A percentile compares a stretch with the other conserved stretches of the same genome.
Conservation (phyloP, 2,113 vertebrate species). For the Brachypodius melanocephalos region DNA sequence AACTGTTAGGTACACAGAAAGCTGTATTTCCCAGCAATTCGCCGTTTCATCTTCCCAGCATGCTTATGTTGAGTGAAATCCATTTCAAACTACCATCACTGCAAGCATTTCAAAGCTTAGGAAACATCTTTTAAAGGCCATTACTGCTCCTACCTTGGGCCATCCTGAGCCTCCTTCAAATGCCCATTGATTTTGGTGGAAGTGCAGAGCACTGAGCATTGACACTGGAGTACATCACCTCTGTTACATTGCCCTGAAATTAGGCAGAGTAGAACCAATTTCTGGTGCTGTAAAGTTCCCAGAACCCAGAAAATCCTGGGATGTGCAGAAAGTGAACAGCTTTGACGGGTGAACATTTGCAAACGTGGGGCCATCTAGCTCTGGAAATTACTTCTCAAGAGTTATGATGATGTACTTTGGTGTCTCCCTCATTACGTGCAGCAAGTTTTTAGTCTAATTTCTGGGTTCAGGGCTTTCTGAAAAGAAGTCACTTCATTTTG, state of each 20-base stretch:
- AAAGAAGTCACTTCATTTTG: neutral
- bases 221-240: neutral
- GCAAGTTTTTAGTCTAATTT: conserved; percentile 7
- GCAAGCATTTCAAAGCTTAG: neutral
- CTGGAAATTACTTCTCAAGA: neutral
- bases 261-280: neutral
- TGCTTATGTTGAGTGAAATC: neutral
- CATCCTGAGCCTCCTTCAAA: neutral
- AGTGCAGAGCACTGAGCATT: neutral
- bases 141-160: neutral
- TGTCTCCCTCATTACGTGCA: neutral
- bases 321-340: neutral
- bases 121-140: neutral
- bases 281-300: neutral
- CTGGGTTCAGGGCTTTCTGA: conserved; percentile 1
- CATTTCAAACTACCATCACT: neutral
- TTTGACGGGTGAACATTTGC: neutral
- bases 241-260: neutral
- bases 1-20: neutral
- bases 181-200: neutral
- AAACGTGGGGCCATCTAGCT: neutral
- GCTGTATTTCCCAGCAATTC: neutral
- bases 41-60: neutral
- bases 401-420: neutral
- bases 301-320: neutral